Evolutionary conservation across 2,113 vertebrate species (phyloP).

Genomic region (Nothocercus nigrocapillus): DNA sequence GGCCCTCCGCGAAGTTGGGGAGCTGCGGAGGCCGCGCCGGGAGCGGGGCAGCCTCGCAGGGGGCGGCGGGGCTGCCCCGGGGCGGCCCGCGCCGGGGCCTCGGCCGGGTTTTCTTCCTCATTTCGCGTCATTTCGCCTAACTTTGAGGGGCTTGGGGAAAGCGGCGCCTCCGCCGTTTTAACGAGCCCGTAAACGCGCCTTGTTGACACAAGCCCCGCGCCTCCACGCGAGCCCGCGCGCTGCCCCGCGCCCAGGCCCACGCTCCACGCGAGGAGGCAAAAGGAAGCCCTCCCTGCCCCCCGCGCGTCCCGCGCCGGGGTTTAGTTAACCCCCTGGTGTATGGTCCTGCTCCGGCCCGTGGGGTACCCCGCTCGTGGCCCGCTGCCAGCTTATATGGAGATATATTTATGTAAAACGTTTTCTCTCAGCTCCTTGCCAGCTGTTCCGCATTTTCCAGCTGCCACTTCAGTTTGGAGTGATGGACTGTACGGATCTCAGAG

Average conservation of each 20-base stretch:
- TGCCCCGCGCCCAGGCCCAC: background rate
- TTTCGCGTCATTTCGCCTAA: background rate
- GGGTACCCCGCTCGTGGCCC: constrained; percentile 66
- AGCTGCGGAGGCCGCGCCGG: too few species aligned
- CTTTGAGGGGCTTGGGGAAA: background rate
- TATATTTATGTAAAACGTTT: constrained; percentile 92
- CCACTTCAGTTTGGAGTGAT: constrained; percentile 82
- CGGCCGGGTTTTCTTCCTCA: background rate
- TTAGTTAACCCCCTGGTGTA: constrained; percentile 31
- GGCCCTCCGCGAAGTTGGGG: too few species aligned
- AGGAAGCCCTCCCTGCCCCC: background rate
- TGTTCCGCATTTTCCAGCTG: constrained; percentile 93
- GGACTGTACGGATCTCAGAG: constrained; percentile 78
- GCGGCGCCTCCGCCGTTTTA: background rate
- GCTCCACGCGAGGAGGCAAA: background rate
- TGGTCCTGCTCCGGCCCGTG: constrained; percentile 2
- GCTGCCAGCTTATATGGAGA: constrained; percentile 83
- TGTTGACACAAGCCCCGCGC: constrained; percentile 4
- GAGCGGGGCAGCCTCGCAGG: too few species aligned
- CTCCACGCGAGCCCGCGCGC: background rate
- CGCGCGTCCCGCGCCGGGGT: background rate
- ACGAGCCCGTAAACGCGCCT: background rate
- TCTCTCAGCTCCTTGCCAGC: constrained; percentile 87
- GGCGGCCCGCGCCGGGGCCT: too few species aligned
- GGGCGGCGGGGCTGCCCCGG: too few species aligned